Evolutionary conservation across 2,113 vertebrate genomes (phyloP).

Genomic region (Benitochromis conjunctus): DNA sequence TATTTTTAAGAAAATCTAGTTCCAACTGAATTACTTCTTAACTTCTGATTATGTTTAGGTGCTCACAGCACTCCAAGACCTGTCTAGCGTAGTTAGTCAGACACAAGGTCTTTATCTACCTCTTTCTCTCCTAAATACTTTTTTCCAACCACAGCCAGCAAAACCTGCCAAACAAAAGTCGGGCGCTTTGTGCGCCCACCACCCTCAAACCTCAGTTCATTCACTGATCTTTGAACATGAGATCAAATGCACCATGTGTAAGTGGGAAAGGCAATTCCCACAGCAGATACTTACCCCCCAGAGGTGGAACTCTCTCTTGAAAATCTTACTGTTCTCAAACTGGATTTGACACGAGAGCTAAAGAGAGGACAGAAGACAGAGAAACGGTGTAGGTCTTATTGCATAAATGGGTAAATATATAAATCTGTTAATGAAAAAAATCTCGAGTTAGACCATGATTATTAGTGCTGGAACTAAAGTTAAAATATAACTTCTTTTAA

Average conservation of each 20-base stretch:
- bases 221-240: background rate
- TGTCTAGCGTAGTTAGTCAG: accelerated
- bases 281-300: constrained; percentile 85
- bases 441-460: background rate
- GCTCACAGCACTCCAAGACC: background rate
- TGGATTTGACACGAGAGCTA: constrained; percentile 84
- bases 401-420: background rate
- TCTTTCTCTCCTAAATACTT: background rate
- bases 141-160: background rate
- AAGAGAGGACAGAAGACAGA: background rate
- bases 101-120: background rate
- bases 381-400: background rate
- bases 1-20: background rate
- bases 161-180: background rate
- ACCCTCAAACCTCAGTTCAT: background rate
- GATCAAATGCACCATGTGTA: background rate
- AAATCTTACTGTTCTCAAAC: constrained; percentile 87
- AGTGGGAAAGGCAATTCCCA: background rate
- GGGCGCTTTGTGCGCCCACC: accelerated
- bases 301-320: constrained; percentile 84
- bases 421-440: background rate
- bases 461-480: background rate
- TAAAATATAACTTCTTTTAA: background rate
- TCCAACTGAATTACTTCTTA: background rate
- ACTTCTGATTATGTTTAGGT: background rate